These are phyloP conservation scores for Thalassoma bifasciatum DNA, from an alignment of 2,113 vertebrate genomes.

Conservation along the genomic window DNA sequence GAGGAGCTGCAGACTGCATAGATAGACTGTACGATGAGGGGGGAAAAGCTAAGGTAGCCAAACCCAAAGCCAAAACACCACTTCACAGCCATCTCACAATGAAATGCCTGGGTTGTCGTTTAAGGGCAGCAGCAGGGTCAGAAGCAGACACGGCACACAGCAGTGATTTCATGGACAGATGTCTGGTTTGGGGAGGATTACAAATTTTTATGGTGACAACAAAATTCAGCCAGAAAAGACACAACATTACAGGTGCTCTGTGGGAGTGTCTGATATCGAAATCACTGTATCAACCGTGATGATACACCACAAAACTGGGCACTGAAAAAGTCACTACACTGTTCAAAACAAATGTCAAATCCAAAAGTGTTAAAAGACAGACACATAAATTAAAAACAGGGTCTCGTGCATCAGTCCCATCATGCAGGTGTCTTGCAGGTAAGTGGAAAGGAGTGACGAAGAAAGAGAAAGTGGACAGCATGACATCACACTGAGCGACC, in stretches of 20 bases:
- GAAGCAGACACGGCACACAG: slow-evolving; percentile 48
- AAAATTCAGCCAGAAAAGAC: slow-evolving; percentile 24
- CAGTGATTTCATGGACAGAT: slow-evolving; percentile 40
- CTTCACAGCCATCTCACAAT: slow-evolving; percentile 52
- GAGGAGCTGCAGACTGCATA: slow-evolving; percentile 8
- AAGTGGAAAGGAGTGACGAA: slow-evolving; percentile 7
- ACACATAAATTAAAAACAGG: slow-evolving; percentile 31
- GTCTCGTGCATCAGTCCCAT: slow-evolving; percentile 59
- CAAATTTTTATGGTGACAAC: slow-evolving; percentile 4
- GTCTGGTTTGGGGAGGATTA: not conserved
- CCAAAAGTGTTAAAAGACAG: slow-evolving; percentile 12
- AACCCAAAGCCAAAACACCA: slow-evolving; percentile 49
- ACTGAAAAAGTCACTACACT: slow-evolving; percentile 39
- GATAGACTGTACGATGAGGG: slow-evolving; percentile 12
- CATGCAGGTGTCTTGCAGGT: slow-evolving; percentile 56
- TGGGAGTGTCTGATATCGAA: slow-evolving; percentile 17
- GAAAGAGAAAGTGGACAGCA: slow-evolving; percentile 27
- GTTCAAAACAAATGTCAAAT: slow-evolving; percentile 16
- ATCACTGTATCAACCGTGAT: not conserved
- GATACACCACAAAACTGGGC: not conserved
- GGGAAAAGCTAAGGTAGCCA: slow-evolving; percentile 34
- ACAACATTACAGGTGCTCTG: slow-evolving; percentile 38
- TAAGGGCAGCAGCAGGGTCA: slow-evolving; percentile 9
- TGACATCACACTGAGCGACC: slow-evolving; percentile 59
- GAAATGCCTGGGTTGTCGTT: slow-evolving; percentile 42